These are phyloP conservation scores for Leptura quadrifasciata DNA, from an alignment of 2,888 invertebrate genomes.

Conservation along the genomic window DNA sequence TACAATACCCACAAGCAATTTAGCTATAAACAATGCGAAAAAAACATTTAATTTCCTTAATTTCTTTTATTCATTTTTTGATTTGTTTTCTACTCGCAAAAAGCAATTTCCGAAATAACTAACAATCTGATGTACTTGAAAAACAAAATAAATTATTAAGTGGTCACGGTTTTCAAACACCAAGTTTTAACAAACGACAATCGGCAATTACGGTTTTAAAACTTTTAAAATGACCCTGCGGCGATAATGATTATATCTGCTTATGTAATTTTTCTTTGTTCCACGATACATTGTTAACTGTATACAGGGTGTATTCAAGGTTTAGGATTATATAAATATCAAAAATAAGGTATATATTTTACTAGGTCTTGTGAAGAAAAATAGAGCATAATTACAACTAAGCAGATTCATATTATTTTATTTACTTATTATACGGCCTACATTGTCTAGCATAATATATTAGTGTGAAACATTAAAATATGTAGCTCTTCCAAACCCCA, in stretches of 20 bases:
- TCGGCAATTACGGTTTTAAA: slow-evolving; percentile 21
- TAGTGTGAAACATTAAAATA: no score
- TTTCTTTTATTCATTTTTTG: slow-evolving; percentile 3
- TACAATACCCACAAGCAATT: neutral
- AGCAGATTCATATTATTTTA: no score
- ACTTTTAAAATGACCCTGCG: slow-evolving; percentile 24
- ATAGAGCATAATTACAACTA: no score
- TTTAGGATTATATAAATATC: neutral
- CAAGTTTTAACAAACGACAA: slow-evolving; percentile 18
- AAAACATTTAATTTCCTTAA: slow-evolving; percentile 7
- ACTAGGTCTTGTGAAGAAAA: no score
- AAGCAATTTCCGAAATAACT: slow-evolving; percentile 5
- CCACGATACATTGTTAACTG: neutral
- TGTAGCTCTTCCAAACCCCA: no score
- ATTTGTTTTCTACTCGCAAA: neutral
- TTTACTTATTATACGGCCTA: no score
- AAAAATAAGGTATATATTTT: no score
- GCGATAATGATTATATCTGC: slow-evolving; percentile 16
- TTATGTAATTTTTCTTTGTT: slow-evolving; percentile 14
- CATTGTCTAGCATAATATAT: no score
- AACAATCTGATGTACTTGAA: slow-evolving; percentile 27
- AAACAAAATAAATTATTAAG: slow-evolving; percentile 11
- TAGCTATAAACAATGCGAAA: neutral
- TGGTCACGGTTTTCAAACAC: slow-evolving; percentile 18
- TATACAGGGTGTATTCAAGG: neutral